Evolutionary conservation across 1,140 invertebrate species (phyloP).

Genomic region (Eueides isabella): DNA sequence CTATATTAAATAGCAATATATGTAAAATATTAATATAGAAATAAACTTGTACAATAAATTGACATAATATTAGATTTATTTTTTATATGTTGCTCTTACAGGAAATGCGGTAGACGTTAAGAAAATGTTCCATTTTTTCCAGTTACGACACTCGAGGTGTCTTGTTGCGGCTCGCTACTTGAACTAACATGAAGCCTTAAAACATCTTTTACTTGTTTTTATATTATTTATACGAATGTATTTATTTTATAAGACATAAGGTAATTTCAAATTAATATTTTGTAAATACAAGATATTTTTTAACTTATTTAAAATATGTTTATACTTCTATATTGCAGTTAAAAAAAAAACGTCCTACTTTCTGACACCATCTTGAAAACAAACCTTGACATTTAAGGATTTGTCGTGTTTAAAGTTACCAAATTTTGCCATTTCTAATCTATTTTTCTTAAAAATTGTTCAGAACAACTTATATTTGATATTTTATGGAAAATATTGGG

Average conservation of each 20-base stretch:
- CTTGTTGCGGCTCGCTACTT: constrained; percentile 15
- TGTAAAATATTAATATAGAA: not conserved
- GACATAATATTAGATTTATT: not conserved
- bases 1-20: not conserved
- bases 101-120: constrained; percentile 17
- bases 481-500: not conserved
- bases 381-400: no score
- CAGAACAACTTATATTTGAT: not conserved
- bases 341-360: no score
- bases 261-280: not conserved
- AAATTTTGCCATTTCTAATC: not conserved
- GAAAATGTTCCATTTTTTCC: constrained; percentile 9
- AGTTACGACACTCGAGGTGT: constrained; percentile 19
- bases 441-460: not conserved
- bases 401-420: no score
- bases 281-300: no score
- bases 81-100: constrained; percentile 20
- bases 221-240: not conserved
- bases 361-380: no score
- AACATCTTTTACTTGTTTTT: constrained; percentile 10
- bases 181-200: constrained; percentile 21
- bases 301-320: no score
- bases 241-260: not conserved
- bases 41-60: not conserved
- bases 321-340: no score